A percentile compares a stretch with the other conserved stretches of the same genome.
phyloP scores from a whole-genome alignment of 2,113 vertebrate genomes.

The Plestiodon gilberti region DNA sequence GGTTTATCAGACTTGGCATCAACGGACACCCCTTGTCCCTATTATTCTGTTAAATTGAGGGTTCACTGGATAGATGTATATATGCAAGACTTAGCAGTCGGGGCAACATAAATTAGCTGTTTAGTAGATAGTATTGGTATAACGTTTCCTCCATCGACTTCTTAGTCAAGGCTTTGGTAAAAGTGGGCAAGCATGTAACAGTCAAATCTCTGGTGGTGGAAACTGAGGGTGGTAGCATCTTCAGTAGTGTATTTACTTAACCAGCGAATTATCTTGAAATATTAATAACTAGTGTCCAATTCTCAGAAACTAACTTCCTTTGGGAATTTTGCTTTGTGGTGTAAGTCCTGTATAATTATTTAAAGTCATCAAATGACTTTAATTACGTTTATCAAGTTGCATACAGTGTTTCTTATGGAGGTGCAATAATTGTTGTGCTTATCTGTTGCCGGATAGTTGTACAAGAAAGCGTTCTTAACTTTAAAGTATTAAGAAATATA shows the following conservation, averaged over 20 bases:
- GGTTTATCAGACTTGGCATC: no score
- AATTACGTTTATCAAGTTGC: background rate
- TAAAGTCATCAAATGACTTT: background rate
- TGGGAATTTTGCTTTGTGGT: background rate
- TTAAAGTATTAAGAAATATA: background rate
- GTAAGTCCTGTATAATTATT: background rate
- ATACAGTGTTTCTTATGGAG: background rate
- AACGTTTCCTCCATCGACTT: no score
- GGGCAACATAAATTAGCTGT: background rate
- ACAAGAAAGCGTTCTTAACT: background rate
- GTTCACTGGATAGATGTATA: no score
- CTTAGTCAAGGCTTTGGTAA: background rate
- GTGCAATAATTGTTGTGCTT: background rate
- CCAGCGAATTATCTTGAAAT: background rate
- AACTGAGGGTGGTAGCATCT: background rate
- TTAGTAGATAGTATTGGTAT: background rate
- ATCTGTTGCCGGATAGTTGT: slow-evolving; percentile 3
- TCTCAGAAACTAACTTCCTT: background rate
- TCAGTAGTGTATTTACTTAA: background rate
- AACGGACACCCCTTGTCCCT: no score
- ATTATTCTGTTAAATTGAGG: no score
- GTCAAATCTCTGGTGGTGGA: background rate
- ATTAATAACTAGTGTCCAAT: background rate
- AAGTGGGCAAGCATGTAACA: background rate
- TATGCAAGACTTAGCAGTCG: background rate